Base-by-base conservation (phyloP, 2,888 invertebrate species). In the Candidula unifasciata region DNA sequence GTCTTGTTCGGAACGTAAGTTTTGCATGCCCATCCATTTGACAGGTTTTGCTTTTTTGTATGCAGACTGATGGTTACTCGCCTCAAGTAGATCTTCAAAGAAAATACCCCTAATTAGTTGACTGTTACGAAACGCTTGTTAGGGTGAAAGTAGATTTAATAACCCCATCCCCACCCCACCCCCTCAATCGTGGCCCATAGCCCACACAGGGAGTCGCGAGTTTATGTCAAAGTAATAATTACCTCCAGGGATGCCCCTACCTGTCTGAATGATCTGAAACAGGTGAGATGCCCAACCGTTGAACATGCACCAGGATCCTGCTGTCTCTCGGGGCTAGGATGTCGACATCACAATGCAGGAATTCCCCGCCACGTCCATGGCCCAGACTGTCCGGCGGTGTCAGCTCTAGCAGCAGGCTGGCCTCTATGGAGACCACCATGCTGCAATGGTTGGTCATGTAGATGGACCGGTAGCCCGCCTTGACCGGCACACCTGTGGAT, bases 391-490 rank as follows among this genome's bases (percentile, higher is more conserved):
- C 77, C 0, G n/a, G 66, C 6, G 80, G 71, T 21, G 80, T 86
- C 54, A 83, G 54, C 78, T 76, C 83, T 24, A 86, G 57, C 21
- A 83, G 33, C 37, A 86, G 69, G 74, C 81, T 81, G 21, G 77
- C 68, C 71, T 71, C 69, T 21, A 86, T 73, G 24, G 60, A 30
- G 24, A 83, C 35, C 0, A 57, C 54, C 81, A 71, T 76, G 66
- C 76, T 74, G 64, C 86, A 86, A 78, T 64, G 33, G 73, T 81
- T 83, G 81, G 80, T 81, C 86, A 86, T 83, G 86, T 83, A 80
- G 33, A 37, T 64, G 64, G 60, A 60, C 33, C 64, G 78, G 0
- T 33, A 60, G 2, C 35, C 60, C 44, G 78, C 78, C 13, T 74
- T 0, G 13, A 37, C 44, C 16, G 69, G 18, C 30, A 33, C 33